Conservation (phyloP, 2,888 invertebrate genomes). For the Rhopalosiphum nymphaeae region DNA sequence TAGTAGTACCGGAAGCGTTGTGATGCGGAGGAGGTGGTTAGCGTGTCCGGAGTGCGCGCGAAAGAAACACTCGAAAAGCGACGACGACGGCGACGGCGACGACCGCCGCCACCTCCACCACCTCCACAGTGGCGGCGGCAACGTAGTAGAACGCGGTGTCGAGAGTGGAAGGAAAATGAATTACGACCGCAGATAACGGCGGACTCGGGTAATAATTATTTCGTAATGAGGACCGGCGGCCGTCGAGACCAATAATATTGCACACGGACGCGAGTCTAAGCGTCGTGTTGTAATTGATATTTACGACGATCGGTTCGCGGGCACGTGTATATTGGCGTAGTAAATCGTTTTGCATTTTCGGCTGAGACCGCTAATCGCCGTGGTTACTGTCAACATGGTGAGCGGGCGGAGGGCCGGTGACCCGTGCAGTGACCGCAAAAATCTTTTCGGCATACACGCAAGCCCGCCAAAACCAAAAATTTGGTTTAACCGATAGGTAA, state of each 20-base stretch:
- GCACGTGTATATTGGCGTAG: neutral
- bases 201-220: conserved; percentile 29
- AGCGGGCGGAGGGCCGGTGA: neutral
- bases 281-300: conserved; percentile 16
- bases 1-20: neutral
- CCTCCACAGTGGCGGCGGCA: no score
- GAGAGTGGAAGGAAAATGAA: conserved; percentile 29
- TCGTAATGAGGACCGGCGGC: conserved; percentile 12
- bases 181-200: conserved; percentile 13
- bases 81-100: neutral
- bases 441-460: neutral
- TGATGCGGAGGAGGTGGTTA: neutral
- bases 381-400: neutral
- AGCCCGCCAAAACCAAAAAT: neutral
- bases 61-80: conserved; percentile 19
- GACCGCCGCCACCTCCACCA: neutral
- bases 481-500: neutral
- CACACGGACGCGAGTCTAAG: neutral
- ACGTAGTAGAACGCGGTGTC: neutral
- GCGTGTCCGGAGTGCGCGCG: neutral
- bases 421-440: neutral
- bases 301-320: neutral
- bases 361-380: neutral
- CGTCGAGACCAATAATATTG: neutral
- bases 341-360: conserved; percentile 44